Evolutionary conservation across 2,888 invertebrate genomes (phyloP), one percentile per base, ranked within the genome.

Genomic region (Melangyna quadrimaculata): DNA sequence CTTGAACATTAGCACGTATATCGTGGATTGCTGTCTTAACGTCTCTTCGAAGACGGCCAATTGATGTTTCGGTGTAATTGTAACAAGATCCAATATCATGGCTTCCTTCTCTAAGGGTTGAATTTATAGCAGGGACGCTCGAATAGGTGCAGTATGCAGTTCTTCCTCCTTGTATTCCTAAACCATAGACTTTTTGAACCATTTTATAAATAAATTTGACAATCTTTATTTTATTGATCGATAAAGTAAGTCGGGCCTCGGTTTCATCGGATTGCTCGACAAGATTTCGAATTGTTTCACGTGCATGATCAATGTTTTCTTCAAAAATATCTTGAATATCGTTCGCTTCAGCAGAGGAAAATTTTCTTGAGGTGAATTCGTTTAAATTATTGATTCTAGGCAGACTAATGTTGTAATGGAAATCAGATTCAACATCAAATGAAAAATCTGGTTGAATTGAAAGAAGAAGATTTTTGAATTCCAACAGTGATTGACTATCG

Each of bases 1-100:
- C 87, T 10, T 70, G 79, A 4, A 90, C 70, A 61, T 88, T 90
- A 6, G 57, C 29, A 5, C 75, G 74, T 9, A 84, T 80, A 1
- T 48, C 22, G 7, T 65, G 37, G 0, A 84, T 79, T 2, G 74
- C 71, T 1, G 65, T 35, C 9, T 75, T 74, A 0, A 80, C 70
- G 5, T 84, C 74, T 3, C 14, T 35, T 2, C 71, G 63, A 2
- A 84, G 65, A 10, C 43, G 7, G 8, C 1, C 24, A 14, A 79
- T 45, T 0, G 79, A 27, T 9, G 65, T 67, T 53, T 51, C 27
- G 5, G 65, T 53, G 10, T 65, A 14, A 5, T 71, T 32, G 14
- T 75, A 84, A 59, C 83, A 84, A 3, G 74, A 48, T 22, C 71
- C 71, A 37, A 84, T 61, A 2, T 70, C 57, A 0, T 8, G 19